Base-by-base conservation (phyloP, 1,140 invertebrate genomes). In the Drosophila lowei region DNA sequence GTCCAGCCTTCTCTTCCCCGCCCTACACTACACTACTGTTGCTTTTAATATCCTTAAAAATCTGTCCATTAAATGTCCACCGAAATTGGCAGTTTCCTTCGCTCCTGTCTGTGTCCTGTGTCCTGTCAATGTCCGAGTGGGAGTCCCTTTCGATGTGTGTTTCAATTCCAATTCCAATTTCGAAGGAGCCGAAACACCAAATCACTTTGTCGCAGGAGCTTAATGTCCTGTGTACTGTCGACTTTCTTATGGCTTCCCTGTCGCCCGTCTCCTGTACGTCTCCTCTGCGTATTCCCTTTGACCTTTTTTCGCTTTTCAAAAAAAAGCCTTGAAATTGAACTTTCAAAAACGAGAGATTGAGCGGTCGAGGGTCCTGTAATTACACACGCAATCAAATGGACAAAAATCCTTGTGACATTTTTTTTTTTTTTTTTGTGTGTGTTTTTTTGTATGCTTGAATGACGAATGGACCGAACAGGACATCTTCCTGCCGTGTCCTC, bases 341-440 rank as follows among this genome's bases (percentile, higher is more conserved):
- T 72, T 38, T 38, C 34, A 38, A 38, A 38, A 38, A 9, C 9
- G 34, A 38, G 34, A 63, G n/a, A 13, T 53, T n/a, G 15, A 9
- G 23, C 16, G 21, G 43, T 25, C 47, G 8, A 41, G 52, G 25
- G 43, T 16, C 58, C 46, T 67, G 80, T 85, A 84, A 84, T 84
- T 84, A 85, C 79, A 84, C 62, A 71, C 61, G 62, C 81, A 79
- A 85, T 85, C 80, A 83, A 85, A 85, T 85, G 76, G 75, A 71
- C 80, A 76, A 79, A 38, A 83, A 75, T 85, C 80, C 81, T 49
- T 59, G 76, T 85, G 80, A 84, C 80, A 85, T 72, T 1, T 0
- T 38, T 38, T 11, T 3, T 47, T 72, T 74, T 66, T 74, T 28
- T 28, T 64, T 67, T 85, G 61, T 72, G 65, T 83, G 52, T 44